Conservation (phyloP, 2,113 vertebrate species). For the Rhynchomys soricoides region DNA sequence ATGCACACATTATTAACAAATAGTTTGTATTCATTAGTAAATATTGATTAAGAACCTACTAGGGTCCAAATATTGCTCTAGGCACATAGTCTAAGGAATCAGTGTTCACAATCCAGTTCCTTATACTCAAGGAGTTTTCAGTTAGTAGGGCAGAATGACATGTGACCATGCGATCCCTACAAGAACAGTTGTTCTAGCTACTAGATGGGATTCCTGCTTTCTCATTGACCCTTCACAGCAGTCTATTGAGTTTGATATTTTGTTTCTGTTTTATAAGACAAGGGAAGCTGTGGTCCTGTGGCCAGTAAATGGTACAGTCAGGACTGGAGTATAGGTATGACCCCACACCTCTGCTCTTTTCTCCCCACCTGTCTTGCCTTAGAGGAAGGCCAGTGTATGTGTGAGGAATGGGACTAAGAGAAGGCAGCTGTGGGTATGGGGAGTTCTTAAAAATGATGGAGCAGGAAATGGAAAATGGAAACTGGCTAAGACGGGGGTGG, state of each 20-base stretch:
- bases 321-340: slow-evolving; percentile 18
- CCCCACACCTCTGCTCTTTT: not conserved
- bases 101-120: not conserved
- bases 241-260: not conserved
- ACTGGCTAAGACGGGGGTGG: not conserved
- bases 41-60: slow-evolving; percentile 23
- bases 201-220: not conserved
- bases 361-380: not conserved
- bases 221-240: not conserved
- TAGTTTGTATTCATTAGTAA: slow-evolving; percentile 14
- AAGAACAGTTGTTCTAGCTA: not conserved
- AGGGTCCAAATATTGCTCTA: not conserved
- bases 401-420: not conserved
- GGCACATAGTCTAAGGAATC: not conserved
- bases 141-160: slow-evolving; percentile 12
- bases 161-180: not conserved
- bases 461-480: not conserved
- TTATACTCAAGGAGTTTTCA: not conserved
- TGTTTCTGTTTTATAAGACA: slow-evolving; percentile 23
- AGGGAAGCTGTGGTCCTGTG: not conserved
- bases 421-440: not conserved
- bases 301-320: not conserved
- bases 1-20: not conserved
- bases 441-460: not conserved
- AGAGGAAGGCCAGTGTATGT: not conserved